phyloP scores from a whole-genome alignment of 2,888 invertebrate genomes.

The Caenorhabditis afra region DNA sequence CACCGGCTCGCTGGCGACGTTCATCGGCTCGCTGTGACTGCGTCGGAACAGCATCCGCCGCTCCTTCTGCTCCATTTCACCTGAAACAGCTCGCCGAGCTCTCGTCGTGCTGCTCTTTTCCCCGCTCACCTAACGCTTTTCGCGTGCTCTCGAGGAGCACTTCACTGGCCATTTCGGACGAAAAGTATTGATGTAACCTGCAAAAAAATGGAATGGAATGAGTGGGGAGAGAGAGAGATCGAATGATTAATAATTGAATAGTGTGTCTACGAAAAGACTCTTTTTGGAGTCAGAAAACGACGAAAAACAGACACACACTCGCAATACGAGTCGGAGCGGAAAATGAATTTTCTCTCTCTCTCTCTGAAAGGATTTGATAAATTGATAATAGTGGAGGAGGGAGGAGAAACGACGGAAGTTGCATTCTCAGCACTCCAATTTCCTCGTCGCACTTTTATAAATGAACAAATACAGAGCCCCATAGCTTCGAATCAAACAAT shows the following conservation, averaged over 20 bases:
- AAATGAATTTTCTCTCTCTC: too few relatives aligned
- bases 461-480: too few relatives aligned
- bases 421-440: not conserved
- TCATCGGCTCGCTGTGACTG: slow-evolving; percentile 52
- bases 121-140: slow-evolving; percentile 23
- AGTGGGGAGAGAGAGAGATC: not conserved
- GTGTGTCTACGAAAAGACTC: too few relatives aligned
- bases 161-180: slow-evolving; percentile 39
- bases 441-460: too few relatives aligned
- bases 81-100: too few relatives aligned
- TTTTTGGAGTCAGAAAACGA: too few relatives aligned
- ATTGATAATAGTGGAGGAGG: not conserved
- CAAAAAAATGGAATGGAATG: slow-evolving; percentile 16
- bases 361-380: too few relatives aligned
- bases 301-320: too few relatives aligned
- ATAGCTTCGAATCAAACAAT: too few relatives aligned
- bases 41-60: slow-evolving; percentile 42
- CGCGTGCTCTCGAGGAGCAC: slow-evolving; percentile 32
- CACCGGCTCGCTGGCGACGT: slow-evolving; percentile 8
- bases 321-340: too few relatives aligned
- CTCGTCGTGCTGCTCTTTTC: too few relatives aligned
- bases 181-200: slow-evolving; percentile 53
- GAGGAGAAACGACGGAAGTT: not conserved
- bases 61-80: slow-evolving; percentile 36
- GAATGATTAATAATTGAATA: not conserved